Base-by-base conservation (phyloP, 2,888 invertebrate species). In the Neria commutata region DNA sequence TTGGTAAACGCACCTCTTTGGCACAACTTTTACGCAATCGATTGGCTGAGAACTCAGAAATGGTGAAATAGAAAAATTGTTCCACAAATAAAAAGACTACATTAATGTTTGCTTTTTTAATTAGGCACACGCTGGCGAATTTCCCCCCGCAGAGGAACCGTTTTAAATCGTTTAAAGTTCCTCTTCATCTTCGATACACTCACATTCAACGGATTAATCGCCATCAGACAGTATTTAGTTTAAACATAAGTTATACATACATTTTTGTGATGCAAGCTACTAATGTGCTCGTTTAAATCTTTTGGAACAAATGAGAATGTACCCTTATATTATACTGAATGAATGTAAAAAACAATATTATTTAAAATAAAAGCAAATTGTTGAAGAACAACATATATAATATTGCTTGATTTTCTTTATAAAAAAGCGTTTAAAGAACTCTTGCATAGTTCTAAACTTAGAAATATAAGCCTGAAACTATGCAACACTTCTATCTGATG, bases 1-100 rank as follows among this genome's bases (percentile, higher is more conserved):
- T 80, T 51, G 81, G 81, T 3, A 81, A 81, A 59, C 73, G 81
- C 1, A 67, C 70, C 23, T 59, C 73, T 1, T 50, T 79, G n/a
- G 58, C 71, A 37, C 77, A 77, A 56, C 49, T 75, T 3, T 56
- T 79, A 2, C 69, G 69, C 14, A 78, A 76, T 58, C 73, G 71
- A 53, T 55, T 75, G 11, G 55, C 72, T n/a, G 78, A 79, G 3
- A 72, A 67, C 55, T 59, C 60, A 14, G 75, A 72, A 55, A 56
- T 67, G 72, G 72, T 73, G 67, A 64, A 37, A 11, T 40, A 17
- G 16, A 24, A 16, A n/a, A 8, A 24, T 16, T 11, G 11, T 14
- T 21, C 2, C 10, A 5, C 14, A 16, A 26, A 21, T 25, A 46
- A 21, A 45, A 19, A 19, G 11, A 46, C 5, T 23, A 5, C 5